Evolutionary conservation across 2,888 invertebrate species (phyloP), one percentile per base, ranked within the genome.

Genomic region (Cybosia mesomella): DNA sequence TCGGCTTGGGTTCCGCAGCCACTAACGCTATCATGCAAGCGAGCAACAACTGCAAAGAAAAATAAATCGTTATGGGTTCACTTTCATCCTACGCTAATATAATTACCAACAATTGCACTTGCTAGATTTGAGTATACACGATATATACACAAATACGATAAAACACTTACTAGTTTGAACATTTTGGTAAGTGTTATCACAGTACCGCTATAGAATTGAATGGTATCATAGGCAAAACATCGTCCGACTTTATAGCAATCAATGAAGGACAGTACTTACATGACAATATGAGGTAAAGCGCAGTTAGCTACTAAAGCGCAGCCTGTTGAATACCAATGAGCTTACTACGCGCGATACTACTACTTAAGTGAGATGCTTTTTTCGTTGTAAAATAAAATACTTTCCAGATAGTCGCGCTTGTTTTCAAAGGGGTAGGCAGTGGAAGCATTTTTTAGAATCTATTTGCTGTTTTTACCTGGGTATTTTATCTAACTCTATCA

Each of bases 11-110:
- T 9, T 80, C 80, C 54, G 81, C 81, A 36, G 75, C 74, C 1
- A 80, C 80, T 62, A 89, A 66, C 62, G 89, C 91, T 83, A 92
- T 65, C 77, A 92, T 77, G 80, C 91, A 91, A 68, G 88, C 88
- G 83, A 91, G 80, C 70, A 92, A 80, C 72, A 92, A 81, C 92
- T 93, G 87, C 0, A 87, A 89, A 66, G 68, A 73, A 77, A 74
- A 18, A 21, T 11, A 22, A 36, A 7, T 32, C 13, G 11, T 36
- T 64, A 59, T 15, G 0, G 18, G 49, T 18, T 49, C n/a, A 9
- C 8, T 43, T 43, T 18, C 43, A 43, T 43, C 43, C 7, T 49
- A 49, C 2, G 49, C 49, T 49, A 28, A 28, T n/a, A 49, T 7
- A 3, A 18, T 18, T 18, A 18, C 7, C 18, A 43, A 15, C 13